Base-by-base conservation (phyloP, 2,888 invertebrate species). In the Spodoptera littoralis region DNA sequence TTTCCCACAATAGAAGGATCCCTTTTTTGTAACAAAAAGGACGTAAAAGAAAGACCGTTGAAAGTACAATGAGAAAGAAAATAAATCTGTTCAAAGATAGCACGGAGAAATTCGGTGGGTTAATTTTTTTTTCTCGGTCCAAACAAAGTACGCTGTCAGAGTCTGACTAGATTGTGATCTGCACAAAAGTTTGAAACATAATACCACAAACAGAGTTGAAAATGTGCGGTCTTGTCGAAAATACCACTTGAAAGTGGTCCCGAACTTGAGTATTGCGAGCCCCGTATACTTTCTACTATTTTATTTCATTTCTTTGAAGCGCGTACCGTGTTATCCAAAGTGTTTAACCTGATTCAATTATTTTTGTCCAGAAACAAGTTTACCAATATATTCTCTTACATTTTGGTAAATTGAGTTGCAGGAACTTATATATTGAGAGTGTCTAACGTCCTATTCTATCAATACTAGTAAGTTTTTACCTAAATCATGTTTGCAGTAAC, bases 181-280 rank as follows among this genome's bases (percentile, higher is more conserved):
- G 88, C 89, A 88, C 88, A 86, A 85, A 89, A 85, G 84, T 90
- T 90, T 85, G 87, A 84, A 86, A 88, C 84, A 86, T 83, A 84
- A 84, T 88, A 85, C 83, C 87, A 86, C 84, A 81, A 84, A 87
- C 84, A 83, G 77, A 61, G 82, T 85, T 84, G 82, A 84, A 84
- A 86, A 86, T 81, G 80, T 87, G 82, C 86, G 84, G 87, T 86
- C 86, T 89, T 82, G 81, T 79, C 76, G 65, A 73, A 70, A 92
- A 92, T 84, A 72, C 92, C 92, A 93, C 92, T 90, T 91, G 70
- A 59, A 91, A 92, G 91, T 92, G 92, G 92, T 69, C 53, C 69
- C 58, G 48, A 76, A 76, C 62, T 76, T 77, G 59, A 62, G 66
- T 65, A 80, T 77, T 71, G 54, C 64, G 73, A 73, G 59, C 64